Evolutionary conservation across 2,888 invertebrate species (phyloP).

Genomic region (Diaprepes abbreviatus): DNA sequence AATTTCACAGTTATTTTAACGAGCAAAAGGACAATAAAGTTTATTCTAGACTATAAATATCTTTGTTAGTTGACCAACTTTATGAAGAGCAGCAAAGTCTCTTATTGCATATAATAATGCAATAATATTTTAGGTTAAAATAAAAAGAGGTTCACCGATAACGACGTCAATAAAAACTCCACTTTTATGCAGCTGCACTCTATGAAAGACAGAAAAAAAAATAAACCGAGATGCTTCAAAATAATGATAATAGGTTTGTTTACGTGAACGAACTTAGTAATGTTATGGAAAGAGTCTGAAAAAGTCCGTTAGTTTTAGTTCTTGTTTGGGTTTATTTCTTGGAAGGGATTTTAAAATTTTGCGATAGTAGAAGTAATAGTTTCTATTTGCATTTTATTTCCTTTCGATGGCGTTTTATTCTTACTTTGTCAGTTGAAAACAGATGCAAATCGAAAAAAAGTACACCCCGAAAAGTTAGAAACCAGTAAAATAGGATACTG

Average conservation of each 20-base stretch:
- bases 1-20: too few species aligned
- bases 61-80: too few species aligned
- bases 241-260: conserved; percentile 39
- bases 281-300: conserved; percentile 16
- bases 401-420: too few species aligned
- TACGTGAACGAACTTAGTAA: conserved; percentile 34
- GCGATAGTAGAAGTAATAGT: neutral
- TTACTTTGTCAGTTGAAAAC: too few species aligned
- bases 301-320: conserved; percentile 4
- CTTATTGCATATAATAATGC: too few species aligned
- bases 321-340: conserved; percentile 2
- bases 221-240: conserved; percentile 28
- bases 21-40: too few species aligned
- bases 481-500: too few species aligned
- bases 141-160: conserved; percentile 31
- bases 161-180: conserved; percentile 34
- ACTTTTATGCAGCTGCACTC: conserved; percentile 40
- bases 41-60: too few species aligned
- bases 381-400: conserved; percentile 1
- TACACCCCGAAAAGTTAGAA: too few species aligned
- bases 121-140: conserved; percentile 27
- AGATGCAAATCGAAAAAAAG: too few species aligned
- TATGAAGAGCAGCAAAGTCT: too few species aligned
- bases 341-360: conserved; percentile 1
- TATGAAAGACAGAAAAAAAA: conserved; percentile 26